Percentiles rank a stretch among this genome's conserved stretches.
Conservation (phyloP, 2,113 vertebrate genomes). For the Procavia capensis region DNA sequence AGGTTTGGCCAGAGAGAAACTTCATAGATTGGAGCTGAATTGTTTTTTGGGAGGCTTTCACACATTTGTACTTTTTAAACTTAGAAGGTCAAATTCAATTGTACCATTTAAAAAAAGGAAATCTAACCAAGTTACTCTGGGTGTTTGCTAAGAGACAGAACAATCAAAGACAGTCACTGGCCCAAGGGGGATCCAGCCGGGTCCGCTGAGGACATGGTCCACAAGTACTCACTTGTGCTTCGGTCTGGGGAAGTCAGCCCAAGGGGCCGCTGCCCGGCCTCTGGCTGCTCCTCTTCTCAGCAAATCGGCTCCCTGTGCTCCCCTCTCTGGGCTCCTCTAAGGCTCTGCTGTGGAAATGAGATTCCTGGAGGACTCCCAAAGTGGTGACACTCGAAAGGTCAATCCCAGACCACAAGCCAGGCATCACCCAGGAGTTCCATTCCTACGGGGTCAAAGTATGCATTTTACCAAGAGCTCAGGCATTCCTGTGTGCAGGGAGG, state of each 20-base stretch:
- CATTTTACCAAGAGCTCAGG: not conserved
- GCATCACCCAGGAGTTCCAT: not conserved
- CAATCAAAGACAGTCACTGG: no score
- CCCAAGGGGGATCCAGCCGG: fast-evolving
- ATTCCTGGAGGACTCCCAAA: not conserved
- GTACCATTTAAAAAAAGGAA: not conserved
- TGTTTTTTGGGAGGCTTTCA: not conserved
- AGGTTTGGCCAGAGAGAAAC: not conserved
- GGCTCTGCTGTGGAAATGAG: not conserved
- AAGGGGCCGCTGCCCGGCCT: not conserved
- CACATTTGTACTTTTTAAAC: not conserved
- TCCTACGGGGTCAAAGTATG: no score
- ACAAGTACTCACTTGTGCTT: not conserved
- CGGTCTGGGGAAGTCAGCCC: no score
- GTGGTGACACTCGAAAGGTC: not conserved
- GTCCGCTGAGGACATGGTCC: fast-evolving
- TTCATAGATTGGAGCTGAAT: not conserved
- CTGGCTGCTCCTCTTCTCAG: not conserved
- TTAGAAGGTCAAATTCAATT: not conserved
- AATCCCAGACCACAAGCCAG: not conserved
- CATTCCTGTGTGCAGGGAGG: fast-evolving
- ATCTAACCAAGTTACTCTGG: not conserved
- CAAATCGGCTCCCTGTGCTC: not conserved
- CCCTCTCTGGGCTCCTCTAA: not conserved
- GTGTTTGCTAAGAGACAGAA: not conserved